A percentile compares a stretch with the other conserved stretches of the same genome.
These are phyloP conservation scores for Melanerpes formicivorus DNA, from an alignment of 2,113 vertebrate species.

Conservation along the genomic window DNA sequence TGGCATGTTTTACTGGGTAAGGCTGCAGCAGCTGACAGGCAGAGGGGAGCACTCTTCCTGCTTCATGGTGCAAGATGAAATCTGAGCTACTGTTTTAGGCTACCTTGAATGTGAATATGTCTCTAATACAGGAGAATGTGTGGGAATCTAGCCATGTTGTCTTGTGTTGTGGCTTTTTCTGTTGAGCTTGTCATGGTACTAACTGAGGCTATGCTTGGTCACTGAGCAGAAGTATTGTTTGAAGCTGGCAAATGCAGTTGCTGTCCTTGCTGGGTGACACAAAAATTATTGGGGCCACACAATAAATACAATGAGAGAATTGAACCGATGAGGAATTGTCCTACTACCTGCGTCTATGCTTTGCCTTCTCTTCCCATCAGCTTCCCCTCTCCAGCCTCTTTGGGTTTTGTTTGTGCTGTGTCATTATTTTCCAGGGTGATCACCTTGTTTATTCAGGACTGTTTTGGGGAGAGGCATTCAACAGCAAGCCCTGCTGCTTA, in stretches of 20 bases:
- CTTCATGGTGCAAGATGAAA: not conserved
- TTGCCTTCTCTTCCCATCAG: not conserved
- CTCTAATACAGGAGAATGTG: not conserved
- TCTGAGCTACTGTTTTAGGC: not conserved
- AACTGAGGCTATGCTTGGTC: not conserved
- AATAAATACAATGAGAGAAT: not conserved
- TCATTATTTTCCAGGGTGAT: not conserved
- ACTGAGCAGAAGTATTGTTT: not conserved
- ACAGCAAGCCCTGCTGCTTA: not conserved
- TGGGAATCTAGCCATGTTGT: not conserved
- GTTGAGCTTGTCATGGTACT: rapidly evolving
- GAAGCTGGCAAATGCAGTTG: not conserved
- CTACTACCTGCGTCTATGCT: not conserved
- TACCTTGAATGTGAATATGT: not conserved
- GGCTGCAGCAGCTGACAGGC: not conserved
- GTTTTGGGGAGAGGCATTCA: not conserved
- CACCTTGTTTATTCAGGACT: not conserved
- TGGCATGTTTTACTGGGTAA: not conserved
- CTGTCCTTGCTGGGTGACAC: not conserved
- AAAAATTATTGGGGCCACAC: not conserved
- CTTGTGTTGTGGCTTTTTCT: not conserved
- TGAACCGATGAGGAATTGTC: not conserved
- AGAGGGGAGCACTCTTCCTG: not conserved
- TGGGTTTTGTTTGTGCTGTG: not conserved
- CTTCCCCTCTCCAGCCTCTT: rapidly evolving